A percentile compares a stretch with the other conserved stretches of the same genome.
Evolutionary conservation across 1,140 invertebrate genomes (phyloP).

Genomic region (Platyscapa corneri): DNA sequence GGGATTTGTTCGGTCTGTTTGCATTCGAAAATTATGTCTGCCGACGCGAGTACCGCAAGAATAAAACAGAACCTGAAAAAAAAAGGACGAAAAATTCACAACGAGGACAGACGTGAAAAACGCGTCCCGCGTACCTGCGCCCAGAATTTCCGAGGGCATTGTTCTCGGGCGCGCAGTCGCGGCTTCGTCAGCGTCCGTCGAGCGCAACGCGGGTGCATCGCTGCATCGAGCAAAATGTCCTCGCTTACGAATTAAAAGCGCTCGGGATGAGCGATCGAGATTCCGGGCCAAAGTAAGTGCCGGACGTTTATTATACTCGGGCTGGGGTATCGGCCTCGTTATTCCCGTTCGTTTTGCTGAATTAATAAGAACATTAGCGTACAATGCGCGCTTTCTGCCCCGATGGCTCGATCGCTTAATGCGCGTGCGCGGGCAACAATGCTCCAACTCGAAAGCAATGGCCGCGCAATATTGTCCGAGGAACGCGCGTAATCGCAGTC

Average conservation of each 20-base stretch:
- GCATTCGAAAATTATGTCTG: background rate
- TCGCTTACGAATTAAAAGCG: constrained; percentile 66
- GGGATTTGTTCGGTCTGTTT: background rate
- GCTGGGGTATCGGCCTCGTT: background rate
- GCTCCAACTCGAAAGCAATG: background rate
- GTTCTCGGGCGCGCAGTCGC: background rate
- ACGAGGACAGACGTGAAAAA: too few species aligned
- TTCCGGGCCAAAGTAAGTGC: constrained; percentile 54
- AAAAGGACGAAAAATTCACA: too few species aligned
- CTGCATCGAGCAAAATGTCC: constrained; percentile 58
- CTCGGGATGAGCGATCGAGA: constrained; percentile 61
- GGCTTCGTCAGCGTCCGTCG: background rate
- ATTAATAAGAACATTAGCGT: constrained; percentile 16
- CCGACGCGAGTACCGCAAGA: background rate
- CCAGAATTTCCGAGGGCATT: background rate
- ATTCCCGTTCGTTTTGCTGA: background rate
- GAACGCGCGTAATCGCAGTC: background rate
- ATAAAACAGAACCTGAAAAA: background rate
- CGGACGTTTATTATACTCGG: constrained; percentile 45
- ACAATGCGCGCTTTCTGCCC: background rate
- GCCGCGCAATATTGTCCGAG: background rate
- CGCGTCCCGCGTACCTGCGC: background rate
- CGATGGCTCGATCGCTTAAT: background rate
- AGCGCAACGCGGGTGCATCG: background rate
- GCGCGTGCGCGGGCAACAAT: background rate